Base-by-base conservation (phyloP, 1,140 invertebrate species). In the Hylyphantes graminicola region DNA sequence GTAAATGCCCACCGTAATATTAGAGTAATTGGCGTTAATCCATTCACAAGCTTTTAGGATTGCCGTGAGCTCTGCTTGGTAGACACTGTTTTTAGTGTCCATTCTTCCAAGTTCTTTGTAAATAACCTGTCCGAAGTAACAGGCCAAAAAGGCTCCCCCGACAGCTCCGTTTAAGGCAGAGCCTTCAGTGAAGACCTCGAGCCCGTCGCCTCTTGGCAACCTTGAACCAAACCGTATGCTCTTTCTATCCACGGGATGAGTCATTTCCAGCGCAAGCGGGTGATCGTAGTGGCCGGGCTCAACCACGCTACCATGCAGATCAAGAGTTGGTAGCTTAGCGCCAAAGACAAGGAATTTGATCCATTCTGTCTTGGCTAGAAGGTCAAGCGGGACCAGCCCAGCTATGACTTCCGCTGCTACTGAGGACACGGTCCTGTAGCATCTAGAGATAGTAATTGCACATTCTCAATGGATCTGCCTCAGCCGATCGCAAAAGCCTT, bases 221-320 rank as follows among this genome's bases (percentile, higher is more conserved):
- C 7, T 8, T 11, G 5, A 0, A 13, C 53, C 57, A 11, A 51
- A 65, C 2, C 3, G 6, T 0, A 65, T 10, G 6, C 50, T 5
- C 11, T 1, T 9, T 2, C 50, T 70, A 5, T 12, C 11, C 0
- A 48, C 21, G 8, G 35, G 13, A 15, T 35, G 48, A 15, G 5
- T 0, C 12, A 11, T 8, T 1, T 0, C 6, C 2, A 13, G 9
- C 7, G 51, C 55, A 51, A 1, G 4, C 0, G 9, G 35, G 12
- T 2, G 3, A 6, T 53, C n/a, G 6, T 2, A 35, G 35, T 35
- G 0, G 0, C 10, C 8, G 4, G 17, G n/a, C 2, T 13, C 12
- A 0, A 11, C 4, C 5, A 0, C 17, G 2, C 0, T 15, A 0
- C 3, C n/a, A 2, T 0, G 9, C 0, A 19, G 7, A 12, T n/a